Percentiles rank a stretch among this genome's conserved stretches.
phyloP scores from a whole-genome alignment of 2,113 vertebrate genomes.

The Ovibos moschatus region DNA sequence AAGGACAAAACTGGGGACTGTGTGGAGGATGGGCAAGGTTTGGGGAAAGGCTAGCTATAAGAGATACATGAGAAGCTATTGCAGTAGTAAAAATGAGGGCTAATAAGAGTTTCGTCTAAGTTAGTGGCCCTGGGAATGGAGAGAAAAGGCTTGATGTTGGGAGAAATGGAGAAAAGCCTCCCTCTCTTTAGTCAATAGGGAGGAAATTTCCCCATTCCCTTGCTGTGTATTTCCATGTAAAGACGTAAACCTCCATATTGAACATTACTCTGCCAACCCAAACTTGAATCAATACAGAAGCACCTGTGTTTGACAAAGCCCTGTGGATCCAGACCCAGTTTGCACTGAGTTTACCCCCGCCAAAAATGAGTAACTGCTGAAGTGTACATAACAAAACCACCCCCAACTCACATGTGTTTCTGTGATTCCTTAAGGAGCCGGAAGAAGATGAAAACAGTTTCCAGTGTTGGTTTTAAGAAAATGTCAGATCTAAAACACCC shows the following conservation, averaged over 20 bases:
- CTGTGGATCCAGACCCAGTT: slow-evolving; percentile 27
- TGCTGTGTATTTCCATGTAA: neutral
- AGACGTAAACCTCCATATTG: neutral
- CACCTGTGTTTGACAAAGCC: slow-evolving; percentile 54
- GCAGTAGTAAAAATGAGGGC: neutral
- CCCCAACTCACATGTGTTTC: slow-evolving; percentile 61
- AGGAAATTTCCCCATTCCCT: neutral
- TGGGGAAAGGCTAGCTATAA: neutral
- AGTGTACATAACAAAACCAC: slow-evolving; percentile 70
- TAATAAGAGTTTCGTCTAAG: neutral
- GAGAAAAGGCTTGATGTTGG: neutral
- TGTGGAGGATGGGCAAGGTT: neutral
- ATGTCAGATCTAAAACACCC: slow-evolving; percentile 65
- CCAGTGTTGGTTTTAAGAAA: slow-evolving; percentile 63
- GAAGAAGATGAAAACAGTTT: slow-evolving; percentile 61
- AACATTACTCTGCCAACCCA: slow-evolving; percentile 28
- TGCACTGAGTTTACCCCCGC: neutral
- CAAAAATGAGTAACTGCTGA: slow-evolving; percentile 49
- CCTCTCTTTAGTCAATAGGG: neutral
- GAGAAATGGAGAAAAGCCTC: too few species aligned
- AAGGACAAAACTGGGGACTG: neutral
- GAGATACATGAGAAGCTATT: neutral
- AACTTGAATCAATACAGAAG: neutral
- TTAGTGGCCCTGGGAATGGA: neutral
- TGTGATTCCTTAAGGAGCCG: slow-evolving; percentile 31